phyloP scores from a whole-genome alignment of 2,888 invertebrate species.

The Ectemnius continuus region DNA sequence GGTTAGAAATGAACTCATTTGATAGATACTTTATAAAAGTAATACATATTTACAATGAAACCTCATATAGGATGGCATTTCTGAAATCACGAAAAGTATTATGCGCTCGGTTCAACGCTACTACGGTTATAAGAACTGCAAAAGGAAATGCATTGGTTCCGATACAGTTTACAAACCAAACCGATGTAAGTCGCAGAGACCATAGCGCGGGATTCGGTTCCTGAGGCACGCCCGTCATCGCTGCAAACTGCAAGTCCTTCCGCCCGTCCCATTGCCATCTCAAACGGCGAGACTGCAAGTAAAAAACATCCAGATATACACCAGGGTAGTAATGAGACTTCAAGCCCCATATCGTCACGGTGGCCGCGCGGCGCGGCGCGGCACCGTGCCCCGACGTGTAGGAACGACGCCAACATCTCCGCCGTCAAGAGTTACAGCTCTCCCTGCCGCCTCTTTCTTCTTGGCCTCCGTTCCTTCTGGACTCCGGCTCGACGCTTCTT shows the following conservation, averaged over 20 bases:
- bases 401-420: background rate
- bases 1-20: background rate
- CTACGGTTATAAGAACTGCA: constrained; percentile 22
- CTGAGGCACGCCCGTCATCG: constrained; percentile 54
- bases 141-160: constrained; percentile 59
- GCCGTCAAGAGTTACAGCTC: background rate
- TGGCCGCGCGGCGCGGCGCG: constrained; percentile 11
- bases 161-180: constrained; percentile 76
- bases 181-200: constrained; percentile 65
- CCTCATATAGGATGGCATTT: background rate
- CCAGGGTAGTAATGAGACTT: constrained; percentile 59
- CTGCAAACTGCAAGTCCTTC: constrained; percentile 61
- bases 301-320: constrained; percentile 75
- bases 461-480: background rate
- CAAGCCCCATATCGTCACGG: constrained; percentile 33
- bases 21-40: constrained; percentile 2
- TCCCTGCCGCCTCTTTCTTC: background rate
- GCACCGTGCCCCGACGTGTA: constrained; percentile 6
- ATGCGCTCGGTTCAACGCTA: background rate
- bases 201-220: constrained; percentile 46
- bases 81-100: constrained; percentile 11
- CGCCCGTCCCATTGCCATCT: constrained; percentile 69
- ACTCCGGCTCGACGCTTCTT: constrained; percentile 4
- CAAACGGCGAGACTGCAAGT: constrained; percentile 75
- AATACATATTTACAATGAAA: background rate